phyloP scores from a whole-genome alignment of 1,140 invertebrate species.

The Lordiphosa collinella region DNA sequence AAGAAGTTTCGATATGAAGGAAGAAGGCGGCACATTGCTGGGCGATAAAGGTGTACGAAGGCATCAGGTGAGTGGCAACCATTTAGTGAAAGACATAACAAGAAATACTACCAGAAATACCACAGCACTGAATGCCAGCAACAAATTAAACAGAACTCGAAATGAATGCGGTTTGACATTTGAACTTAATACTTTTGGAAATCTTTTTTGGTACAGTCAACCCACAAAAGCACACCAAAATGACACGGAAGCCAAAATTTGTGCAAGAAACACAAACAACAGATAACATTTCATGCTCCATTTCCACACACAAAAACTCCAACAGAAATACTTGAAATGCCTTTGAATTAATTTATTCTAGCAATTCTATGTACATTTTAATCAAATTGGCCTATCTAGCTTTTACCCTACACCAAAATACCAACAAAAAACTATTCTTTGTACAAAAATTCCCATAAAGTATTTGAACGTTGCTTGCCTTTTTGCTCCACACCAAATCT shows the following conservation, averaged over 20 bases:
- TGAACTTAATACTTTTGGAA: slow-evolving; percentile 12
- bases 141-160: slow-evolving; percentile 9
- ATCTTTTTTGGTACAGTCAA: slow-evolving; percentile 1
- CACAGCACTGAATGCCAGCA: slow-evolving; percentile 67
- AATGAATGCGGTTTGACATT: slow-evolving; percentile 44
- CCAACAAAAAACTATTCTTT: slow-evolving; percentile 31
- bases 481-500: not conserved
- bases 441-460: slow-evolving; percentile 32
- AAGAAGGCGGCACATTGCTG: slow-evolving; percentile 86
- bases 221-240: slow-evolving; percentile 15
- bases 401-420: slow-evolving; percentile 30
- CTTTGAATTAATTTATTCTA: slow-evolving; percentile 18
- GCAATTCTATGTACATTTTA: slow-evolving; percentile 14
- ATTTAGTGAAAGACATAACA: slow-evolving; percentile 43
- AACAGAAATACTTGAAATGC: slow-evolving; percentile 12
- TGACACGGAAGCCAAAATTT: slow-evolving; percentile 15
- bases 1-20: slow-evolving; percentile 91
- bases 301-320: slow-evolving; percentile 21
- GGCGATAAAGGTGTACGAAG: slow-evolving; percentile 83
- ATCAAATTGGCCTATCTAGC: slow-evolving; percentile 7
- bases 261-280: slow-evolving; percentile 7
- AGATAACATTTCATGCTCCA: slow-evolving; percentile 37
- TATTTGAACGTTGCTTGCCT: slow-evolving; percentile 11
- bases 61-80: slow-evolving; percentile 78
- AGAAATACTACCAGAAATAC: slow-evolving; percentile 20